Evolutionary conservation across 2,113 vertebrate genomes (phyloP), one percentile per base, ranked within the genome.

Genomic region (Daboia siamensis): DNA sequence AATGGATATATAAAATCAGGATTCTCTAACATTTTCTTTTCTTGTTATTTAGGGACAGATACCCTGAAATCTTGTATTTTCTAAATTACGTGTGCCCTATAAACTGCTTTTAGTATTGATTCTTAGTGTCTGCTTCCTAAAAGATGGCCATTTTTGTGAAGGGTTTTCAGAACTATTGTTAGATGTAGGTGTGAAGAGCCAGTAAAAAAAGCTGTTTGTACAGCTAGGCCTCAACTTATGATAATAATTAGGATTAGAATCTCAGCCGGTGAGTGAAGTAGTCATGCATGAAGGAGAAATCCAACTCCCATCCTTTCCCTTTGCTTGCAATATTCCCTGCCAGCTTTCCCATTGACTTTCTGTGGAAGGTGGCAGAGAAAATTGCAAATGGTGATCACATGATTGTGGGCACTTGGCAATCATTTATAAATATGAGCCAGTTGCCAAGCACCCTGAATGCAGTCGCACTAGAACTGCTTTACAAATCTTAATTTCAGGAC

Each of bases 121-220:
- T 86, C 13, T 86, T 59, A 3, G 33, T 21, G 21, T 15, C 86
- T 17, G 2, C 85, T 64, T 52, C 46, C 21, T 9, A 91, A 87
- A 56, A 59, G 44, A 64, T 51, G 44, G 44, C 24, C 17, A 80
- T 85, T 90, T 85, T 46, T 57, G 74, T 13, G 26, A 15, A 85
- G 54, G 26, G 54, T 20, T 91, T 48, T 51, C 39, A 57, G 84
- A 90, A 90, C 91, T 12, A 11, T 48, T 90, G 59, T 48, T 90
- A 44, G 48, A 74, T 51, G 39, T 33, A 64, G 23, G 55, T 88
- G 86, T 94, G 91, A 93, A 93, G 91, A 5, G 87, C 88, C 94
- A 95, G 93, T 8, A 21, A 91, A 93, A 93, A 92, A 91, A 90
- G 57, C 95, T 93, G 91, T 92, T 69, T 69, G 64, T 15, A 69